Evolutionary conservation across 2,113 vertebrate species (phyloP), one percentile per base, ranked within the genome.

Genomic region (Myiopsitta monachus): DNA sequence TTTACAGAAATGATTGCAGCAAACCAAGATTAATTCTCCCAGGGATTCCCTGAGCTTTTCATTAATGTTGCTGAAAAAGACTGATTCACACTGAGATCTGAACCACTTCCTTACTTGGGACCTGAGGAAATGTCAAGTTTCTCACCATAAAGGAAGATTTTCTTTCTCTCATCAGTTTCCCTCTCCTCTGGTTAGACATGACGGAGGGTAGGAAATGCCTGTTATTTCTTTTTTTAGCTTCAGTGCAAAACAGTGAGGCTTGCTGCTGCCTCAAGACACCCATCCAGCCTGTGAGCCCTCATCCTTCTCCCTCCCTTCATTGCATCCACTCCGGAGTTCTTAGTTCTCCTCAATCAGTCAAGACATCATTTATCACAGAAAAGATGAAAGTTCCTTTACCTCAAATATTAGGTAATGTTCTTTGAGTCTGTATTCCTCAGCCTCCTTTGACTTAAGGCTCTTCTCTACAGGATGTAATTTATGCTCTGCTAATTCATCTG

Each of bases 361-460:
- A 26, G 39, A 33, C 38, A 89, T 38, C 74, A 93, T 94, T 94
- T 87, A 83, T 92, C 85, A 94, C n/a, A 68, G 55, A 76, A 89
- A 92, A 94, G 72, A 92, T 70, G 73, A 76, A 95, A 92, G 51
- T 82, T 88, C 64, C 33, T 98, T 97, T 97, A 99, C 99, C 99
- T 99, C 99, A 26, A 99, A 99, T 22, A 97, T 99, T 97, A 99
- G 98, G 98, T 99, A 99, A 97, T 99, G 99, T 97, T 99, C 99
- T 98, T 99, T 99, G 91, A 99, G 98, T 83, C 98, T 98, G 97
- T 98, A 98, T 96, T 99, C 99, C 97, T 99, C 99, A 33, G 98
- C 98, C 94, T 99, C 99, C 95, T 99, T 98, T 96, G 98, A 99
- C 96, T 99, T 99, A 90, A 98, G 97, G 87, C 98, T 98, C 88